Evolutionary conservation across 53 echinoderm and acorn worm genomes (phyloP).

Genomic region (Crossaster papposus): DNA sequence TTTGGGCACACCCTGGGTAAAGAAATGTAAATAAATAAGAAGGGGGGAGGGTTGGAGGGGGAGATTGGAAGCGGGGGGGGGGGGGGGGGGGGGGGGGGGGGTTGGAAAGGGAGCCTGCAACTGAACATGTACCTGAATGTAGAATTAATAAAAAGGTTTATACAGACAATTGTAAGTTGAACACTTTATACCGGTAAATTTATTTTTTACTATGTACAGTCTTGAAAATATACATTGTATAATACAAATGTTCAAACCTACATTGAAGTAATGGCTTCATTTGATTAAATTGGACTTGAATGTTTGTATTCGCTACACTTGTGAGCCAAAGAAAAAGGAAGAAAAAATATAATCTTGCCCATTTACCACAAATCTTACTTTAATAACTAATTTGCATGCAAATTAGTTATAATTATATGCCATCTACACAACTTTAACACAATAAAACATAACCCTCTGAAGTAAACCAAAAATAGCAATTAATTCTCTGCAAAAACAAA

Average conservation of each 20-base stretch:
- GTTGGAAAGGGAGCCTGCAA: too few species aligned
- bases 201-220: slow-evolving; percentile 24
- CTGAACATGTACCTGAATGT: too few species aligned
- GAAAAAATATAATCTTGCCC: neutral
- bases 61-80: too few species aligned
- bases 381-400: neutral
- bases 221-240: slow-evolving; percentile 24
- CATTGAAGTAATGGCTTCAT: slow-evolving; percentile 8
- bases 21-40: too few species aligned
- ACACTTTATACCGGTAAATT: slow-evolving; percentile 17
- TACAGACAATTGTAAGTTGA: too few species aligned
- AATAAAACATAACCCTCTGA: neutral
- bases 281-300: neutral
- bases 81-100: too few species aligned
- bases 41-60: too few species aligned
- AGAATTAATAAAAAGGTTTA: too few species aligned
- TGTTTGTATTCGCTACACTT: too few species aligned
- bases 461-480: neutral
- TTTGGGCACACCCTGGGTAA: too few species aligned
- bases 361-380: neutral
- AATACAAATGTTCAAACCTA: slow-evolving; percentile 26
- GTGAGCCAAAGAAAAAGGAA: too few species aligned
- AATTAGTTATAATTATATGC: neutral
- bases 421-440: neutral
- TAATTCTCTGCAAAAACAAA: neutral